phyloP scores from a whole-genome alignment of 1,140 invertebrate genomes.

The Mylabris phalerata region DNA sequence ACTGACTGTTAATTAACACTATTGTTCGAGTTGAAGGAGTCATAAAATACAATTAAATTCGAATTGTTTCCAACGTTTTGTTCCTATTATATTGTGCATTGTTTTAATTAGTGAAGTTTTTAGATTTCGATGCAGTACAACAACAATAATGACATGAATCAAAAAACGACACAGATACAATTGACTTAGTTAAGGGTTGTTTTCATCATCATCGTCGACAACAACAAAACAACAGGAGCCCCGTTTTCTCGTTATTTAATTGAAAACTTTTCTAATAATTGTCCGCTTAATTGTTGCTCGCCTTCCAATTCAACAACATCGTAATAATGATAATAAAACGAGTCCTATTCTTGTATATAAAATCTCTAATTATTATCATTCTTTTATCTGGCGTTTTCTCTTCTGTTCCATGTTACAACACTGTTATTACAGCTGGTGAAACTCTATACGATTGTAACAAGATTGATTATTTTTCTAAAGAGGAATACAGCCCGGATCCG shows the following conservation, averaged over 20 bases:
- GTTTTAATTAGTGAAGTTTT: too few species aligned
- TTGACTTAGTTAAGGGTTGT: background rate
- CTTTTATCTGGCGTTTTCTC: background rate
- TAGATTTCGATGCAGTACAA: too few species aligned
- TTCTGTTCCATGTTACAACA: background rate
- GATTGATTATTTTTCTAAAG: conserved; percentile 79
- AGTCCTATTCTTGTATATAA: too few species aligned
- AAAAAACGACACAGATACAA: too few species aligned
- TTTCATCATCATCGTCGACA: background rate
- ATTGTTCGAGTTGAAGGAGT: too few species aligned
- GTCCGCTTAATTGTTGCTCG: background rate
- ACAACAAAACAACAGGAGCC: too few species aligned
- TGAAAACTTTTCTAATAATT: conserved; percentile 17
- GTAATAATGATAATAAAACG: too few species aligned
- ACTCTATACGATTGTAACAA: conserved; percentile 59
- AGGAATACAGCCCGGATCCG: conserved; percentile 76
- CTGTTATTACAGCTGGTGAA: conserved; percentile 38
- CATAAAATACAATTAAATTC: too few species aligned
- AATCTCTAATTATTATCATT: background rate
- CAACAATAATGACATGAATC: too few species aligned
- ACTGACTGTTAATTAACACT: too few species aligned
- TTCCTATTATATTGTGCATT: too few species aligned
- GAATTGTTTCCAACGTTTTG: too few species aligned
- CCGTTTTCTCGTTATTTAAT: background rate
- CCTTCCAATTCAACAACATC: background rate